Percentiles rank a stretch among this genome's conserved stretches.
These are phyloP conservation scores for Danaus plexippus DNA, from an alignment of 1,140 invertebrate genomes.

Conservation along the genomic window DNA sequence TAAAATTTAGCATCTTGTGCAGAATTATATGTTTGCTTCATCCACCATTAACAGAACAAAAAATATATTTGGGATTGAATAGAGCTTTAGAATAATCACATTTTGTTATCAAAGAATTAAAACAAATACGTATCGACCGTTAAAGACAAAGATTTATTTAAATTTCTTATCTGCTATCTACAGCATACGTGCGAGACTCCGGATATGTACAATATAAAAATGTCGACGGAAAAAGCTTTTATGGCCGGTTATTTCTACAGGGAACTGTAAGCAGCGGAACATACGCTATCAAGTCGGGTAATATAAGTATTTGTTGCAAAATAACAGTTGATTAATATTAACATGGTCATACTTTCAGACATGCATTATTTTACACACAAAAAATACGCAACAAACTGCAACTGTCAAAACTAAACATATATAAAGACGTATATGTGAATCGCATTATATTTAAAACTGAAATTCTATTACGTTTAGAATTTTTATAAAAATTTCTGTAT, in stretches of 20 bases:
- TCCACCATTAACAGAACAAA: too few species aligned
- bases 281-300: slow-evolving; percentile 20
- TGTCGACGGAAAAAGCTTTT: slow-evolving; percentile 55
- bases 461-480: too few species aligned
- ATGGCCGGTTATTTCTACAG: slow-evolving; percentile 52
- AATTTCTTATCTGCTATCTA: slow-evolving; percentile 19
- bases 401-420: slow-evolving; percentile 1
- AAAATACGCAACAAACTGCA: too few species aligned
- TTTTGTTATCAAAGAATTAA: too few species aligned
- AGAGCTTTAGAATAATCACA: too few species aligned
- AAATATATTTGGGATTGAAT: too few species aligned
- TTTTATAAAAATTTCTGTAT: not conserved
- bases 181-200: slow-evolving; percentile 20
- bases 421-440: slow-evolving; percentile 1
- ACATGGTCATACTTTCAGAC: slow-evolving; percentile 1
- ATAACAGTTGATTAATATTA: slow-evolving; percentile 6
- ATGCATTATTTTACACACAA: too few species aligned
- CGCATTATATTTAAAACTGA: slow-evolving; percentile 3
- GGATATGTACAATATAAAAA: slow-evolving; percentile 54
- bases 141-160: not conserved
- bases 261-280: slow-evolving; percentile 40
- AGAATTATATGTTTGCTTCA: too few species aligned
- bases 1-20: slow-evolving; percentile 27
- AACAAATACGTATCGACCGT: too few species aligned
- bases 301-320: slow-evolving; percentile 22